Evolutionary conservation across 1,140 invertebrate species (phyloP).

Genomic region (Stegodyphus mimosarum): DNA sequence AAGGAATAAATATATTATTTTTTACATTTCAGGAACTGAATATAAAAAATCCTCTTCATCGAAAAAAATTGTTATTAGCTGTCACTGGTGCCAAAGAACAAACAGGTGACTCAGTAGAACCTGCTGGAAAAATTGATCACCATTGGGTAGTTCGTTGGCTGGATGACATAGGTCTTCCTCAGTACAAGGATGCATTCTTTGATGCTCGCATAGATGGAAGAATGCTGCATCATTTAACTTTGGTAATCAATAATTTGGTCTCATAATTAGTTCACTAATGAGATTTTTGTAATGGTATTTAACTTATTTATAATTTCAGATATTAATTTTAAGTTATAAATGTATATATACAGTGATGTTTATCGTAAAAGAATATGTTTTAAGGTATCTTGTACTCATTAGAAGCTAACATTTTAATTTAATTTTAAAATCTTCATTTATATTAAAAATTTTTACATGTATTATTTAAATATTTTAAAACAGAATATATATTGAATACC

Average conservation of each 20-base stretch:
- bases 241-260: constrained; percentile 66
- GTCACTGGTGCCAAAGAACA: constrained; percentile 22
- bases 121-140: constrained; percentile 73
- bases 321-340: too few species aligned
- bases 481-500: too few species aligned
- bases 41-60: constrained; percentile 88
- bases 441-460: too few species aligned
- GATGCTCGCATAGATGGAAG: constrained; percentile 92
- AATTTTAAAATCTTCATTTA: too few species aligned
- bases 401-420: too few species aligned
- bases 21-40: constrained; percentile 77
- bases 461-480: too few species aligned
- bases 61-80: constrained; percentile 53
- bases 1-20: neutral
- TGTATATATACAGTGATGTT: too few species aligned
- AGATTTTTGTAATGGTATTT: too few species aligned
- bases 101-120: constrained; percentile 17
- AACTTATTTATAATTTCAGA: too few species aligned
- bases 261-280: too few species aligned
- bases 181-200: constrained; percentile 94
- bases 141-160: constrained; percentile 91
- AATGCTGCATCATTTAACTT: constrained; percentile 89
- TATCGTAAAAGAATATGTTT: too few species aligned
- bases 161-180: constrained; percentile 95
- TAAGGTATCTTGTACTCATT: too few species aligned